Base-by-base conservation (phyloP, 2,797 vertebrate genomes). In the Tinamus major region DNA sequence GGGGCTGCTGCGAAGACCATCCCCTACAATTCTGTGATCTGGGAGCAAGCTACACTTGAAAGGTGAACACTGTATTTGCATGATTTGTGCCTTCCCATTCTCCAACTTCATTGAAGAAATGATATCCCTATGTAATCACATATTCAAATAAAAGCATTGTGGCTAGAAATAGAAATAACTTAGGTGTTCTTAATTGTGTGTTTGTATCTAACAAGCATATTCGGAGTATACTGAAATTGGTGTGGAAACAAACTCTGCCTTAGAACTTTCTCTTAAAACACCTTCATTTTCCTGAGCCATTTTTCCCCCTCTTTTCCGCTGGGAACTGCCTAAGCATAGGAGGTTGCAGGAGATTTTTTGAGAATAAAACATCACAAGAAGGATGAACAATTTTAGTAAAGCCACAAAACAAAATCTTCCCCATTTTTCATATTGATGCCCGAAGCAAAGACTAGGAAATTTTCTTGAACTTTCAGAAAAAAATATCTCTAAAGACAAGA, bases 91-190 rank as follows among this genome's bases (percentile, higher is more conserved):
- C 68, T 72, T 64, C 59, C 55, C 92, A 79, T 17, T 77, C 83
- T 64, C 94, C 51, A 84, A 51, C 94, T 95, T 90, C 6, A 85
- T 12, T 9, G 85, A 95, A 95, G 96, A 94, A 94, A 85, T 51
- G 37, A 77, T 59, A 95, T 51, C 79, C 92, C 85, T 20, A 37
- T 4, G 72, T 85, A 91, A 92, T 78, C 69, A 69, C 10, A 85
- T 13, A 85, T n/a, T 94, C 96, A 92, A 55, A 92, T 67, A 79
- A 96, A 92, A 94, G 84, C 85, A 87, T 88, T n/a, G 90, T 68
- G 96, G 65, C 3, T 46, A 94, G 91, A 93, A 95, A 89, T 42
- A 94, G 92, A 92, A 69, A 48, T 83, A 88, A 53, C 89, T 88
- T 1, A 8, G 24, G 51, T 92, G 94, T 74, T 56, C 74, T 95